Percentiles rank a stretch among this genome's conserved stretches.
phyloP scores from a whole-genome alignment of 2,888 invertebrate species.

The Crepidodera aurea region DNA sequence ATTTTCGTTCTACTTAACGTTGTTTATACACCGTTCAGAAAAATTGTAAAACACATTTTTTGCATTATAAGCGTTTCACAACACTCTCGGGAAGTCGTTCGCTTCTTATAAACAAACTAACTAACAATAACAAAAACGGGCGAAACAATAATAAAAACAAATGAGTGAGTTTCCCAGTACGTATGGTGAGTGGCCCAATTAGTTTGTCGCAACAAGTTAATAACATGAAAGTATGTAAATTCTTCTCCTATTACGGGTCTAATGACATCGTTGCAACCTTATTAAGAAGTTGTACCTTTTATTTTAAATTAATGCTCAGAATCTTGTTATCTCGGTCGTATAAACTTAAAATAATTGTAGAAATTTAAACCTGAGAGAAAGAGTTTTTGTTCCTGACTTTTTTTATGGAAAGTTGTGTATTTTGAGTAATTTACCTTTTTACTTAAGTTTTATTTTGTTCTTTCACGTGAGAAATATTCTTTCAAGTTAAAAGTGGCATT shows the following conservation, averaged over 20 bases:
- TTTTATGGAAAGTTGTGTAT: too few species aligned
- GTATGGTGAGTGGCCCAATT: conserved; percentile 2
- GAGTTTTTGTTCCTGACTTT: too few species aligned
- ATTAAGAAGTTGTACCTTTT: background rate
- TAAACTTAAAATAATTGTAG: too few species aligned
- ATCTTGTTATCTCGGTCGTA: background rate
- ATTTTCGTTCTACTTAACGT: conserved; percentile 29
- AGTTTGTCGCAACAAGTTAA: background rate
- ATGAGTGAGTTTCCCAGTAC: conserved; percentile 7
- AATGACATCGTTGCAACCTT: background rate
- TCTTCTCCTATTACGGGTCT: background rate
- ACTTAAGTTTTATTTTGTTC: too few species aligned
- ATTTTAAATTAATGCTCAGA: background rate
- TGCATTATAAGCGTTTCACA: conserved; percentile 29
- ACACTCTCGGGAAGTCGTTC: conserved; percentile 22
- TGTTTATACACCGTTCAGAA: conserved; percentile 25
- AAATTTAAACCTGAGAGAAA: too few species aligned
- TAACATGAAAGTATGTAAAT: background rate
- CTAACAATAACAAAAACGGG: background rate
- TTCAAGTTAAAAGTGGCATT: too few species aligned
- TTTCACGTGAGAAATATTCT: too few species aligned
- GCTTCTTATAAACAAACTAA: background rate
- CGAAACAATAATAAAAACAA: conserved; percentile 12
- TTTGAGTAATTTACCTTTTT: too few species aligned
- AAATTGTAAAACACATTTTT: conserved; percentile 31